phyloP scores from a whole-genome alignment of 2,888 invertebrate species.

The Philopedon plagiatum region DNA sequence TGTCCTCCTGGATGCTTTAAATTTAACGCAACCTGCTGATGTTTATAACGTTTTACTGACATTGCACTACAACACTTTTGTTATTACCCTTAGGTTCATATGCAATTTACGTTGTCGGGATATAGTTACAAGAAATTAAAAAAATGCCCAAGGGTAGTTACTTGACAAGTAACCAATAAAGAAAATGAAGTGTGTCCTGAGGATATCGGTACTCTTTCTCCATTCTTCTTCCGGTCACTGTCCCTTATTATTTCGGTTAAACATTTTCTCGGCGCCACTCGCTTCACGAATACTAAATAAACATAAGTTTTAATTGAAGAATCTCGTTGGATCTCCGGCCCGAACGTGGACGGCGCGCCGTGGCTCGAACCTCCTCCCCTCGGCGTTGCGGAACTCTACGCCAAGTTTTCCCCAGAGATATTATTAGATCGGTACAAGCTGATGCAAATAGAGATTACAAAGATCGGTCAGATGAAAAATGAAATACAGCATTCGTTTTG shows the following conservation, averaged over 20 bases:
- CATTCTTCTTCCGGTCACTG: slow-evolving; percentile 67
- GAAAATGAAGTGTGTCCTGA: slow-evolving; percentile 42
- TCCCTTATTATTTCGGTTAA: slow-evolving; percentile 70
- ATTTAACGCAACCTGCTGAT: too few species aligned
- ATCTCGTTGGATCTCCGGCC: slow-evolving; percentile 70
- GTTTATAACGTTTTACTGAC: too few species aligned
- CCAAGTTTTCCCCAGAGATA: slow-evolving; percentile 67
- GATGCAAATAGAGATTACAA: slow-evolving; percentile 71
- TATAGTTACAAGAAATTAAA: background rate
- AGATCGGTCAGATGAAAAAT: slow-evolving; percentile 72
- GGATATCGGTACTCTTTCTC: slow-evolving; percentile 45
- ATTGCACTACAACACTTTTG: too few species aligned
- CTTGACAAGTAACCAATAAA: slow-evolving; percentile 45
- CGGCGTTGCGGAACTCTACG: slow-evolving; percentile 26
- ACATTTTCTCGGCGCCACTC: slow-evolving; percentile 62
- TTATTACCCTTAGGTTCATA: too few species aligned
- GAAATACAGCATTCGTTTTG: slow-evolving; percentile 71
- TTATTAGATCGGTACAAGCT: slow-evolving; percentile 71
- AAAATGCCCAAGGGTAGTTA: slow-evolving; percentile 21
- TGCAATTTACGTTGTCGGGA: too few species aligned
- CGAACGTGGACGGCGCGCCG: slow-evolving; percentile 64
- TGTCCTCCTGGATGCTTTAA: slow-evolving; percentile 18
- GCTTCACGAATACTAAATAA: slow-evolving; percentile 71
- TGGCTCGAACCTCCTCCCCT: slow-evolving; percentile 21
- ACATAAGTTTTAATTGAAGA: slow-evolving; percentile 73